These are phyloP conservation scores for Tribolium madens DNA, from an alignment of 1,140 invertebrate genomes.

Conservation along the genomic window DNA sequence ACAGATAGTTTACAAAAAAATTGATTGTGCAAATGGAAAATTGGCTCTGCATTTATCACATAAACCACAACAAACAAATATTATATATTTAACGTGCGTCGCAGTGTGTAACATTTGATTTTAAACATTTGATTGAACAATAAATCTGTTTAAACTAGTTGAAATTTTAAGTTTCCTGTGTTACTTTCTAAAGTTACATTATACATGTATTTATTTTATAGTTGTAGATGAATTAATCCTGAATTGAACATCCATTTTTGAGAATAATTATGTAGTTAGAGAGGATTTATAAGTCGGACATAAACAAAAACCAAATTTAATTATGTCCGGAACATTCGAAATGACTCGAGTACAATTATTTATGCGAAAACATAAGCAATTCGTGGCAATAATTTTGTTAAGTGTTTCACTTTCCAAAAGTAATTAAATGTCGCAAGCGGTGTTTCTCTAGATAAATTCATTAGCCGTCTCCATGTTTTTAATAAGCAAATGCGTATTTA, in stretches of 20 bases:
- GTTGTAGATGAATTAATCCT: not conserved
- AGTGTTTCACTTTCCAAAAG: slow-evolving; percentile 27
- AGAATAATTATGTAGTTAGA: not conserved
- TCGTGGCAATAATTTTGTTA: slow-evolving; percentile 27
- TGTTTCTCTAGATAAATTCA: slow-evolving; percentile 30
- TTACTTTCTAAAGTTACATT: not conserved
- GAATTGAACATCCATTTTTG: not conserved
- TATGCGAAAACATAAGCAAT: slow-evolving; percentile 16
- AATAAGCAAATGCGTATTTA: slow-evolving; percentile 32
- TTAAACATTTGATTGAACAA: not conserved
- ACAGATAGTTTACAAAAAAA: not conserved
- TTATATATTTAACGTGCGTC: not conserved
- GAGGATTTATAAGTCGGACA: not conserved
- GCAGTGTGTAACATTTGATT: not conserved
- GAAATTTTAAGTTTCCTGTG: not conserved
- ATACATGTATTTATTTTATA: not conserved
- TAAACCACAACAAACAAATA: not conserved
- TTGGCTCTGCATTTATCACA: not conserved
- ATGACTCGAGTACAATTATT: slow-evolving; percentile 4
- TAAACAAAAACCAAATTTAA: slow-evolving; percentile 25
- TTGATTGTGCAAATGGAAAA: not conserved
- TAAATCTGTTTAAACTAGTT: not conserved
- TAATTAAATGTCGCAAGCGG: slow-evolving; percentile 31
- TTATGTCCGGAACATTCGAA: slow-evolving; percentile 8
- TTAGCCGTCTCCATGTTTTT: slow-evolving; percentile 26